Base-by-base conservation (phyloP, 2,113 vertebrate genomes). In the Anolis sagrei region DNA sequence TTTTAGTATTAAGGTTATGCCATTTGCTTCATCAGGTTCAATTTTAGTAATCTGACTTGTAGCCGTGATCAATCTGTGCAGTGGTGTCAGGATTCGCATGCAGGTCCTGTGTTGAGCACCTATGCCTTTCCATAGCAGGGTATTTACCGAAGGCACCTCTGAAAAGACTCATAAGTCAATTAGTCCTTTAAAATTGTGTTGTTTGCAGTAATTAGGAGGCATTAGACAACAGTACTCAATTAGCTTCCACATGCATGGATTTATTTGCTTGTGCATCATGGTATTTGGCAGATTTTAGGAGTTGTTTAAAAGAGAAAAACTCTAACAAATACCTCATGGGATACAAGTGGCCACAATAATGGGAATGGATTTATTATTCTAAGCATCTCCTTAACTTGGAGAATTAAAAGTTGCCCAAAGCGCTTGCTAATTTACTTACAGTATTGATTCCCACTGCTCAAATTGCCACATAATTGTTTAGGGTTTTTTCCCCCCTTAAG, bases 211-310 rank as follows among this genome's bases (percentile, higher is more conserved):
- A 79, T 86, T 90, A 80, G 1, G 7, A 58, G 58, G 51, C 5
- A 4, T 80, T 89, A 88, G 72, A 69, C 51, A 84, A 77, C 13
- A 19, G 14, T 32, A 68, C 51, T 51, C n/a, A 69, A 70, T 62
- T 25, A 19, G 3, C 34, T 48, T 72, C 25, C 27, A 6, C 44
- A 68, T 2, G 13, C 36, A 0, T 29, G 62, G 84, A 70, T 91
- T 91, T 91, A 66, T 80, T 90, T 90, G 32, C 70, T 58, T 86
- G 72, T 77, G 84, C 79, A 79, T 70, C 34, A 89, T 88, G 79
- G 84, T 84, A 81, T 83, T 93, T 89, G 89, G 81, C 82, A 74
- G 77, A 39, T 44, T 48, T 64, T 29, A 79, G 23, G 64, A 80
- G 77, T 16, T 2, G n/a, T 51, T 62, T 84, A 79, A 92, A 89